A percentile compares a stretch with the other conserved stretches of the same genome.
phyloP scores from a whole-genome alignment of 2,797 vertebrate species.

The Centroberyx gerrardi region DNA sequence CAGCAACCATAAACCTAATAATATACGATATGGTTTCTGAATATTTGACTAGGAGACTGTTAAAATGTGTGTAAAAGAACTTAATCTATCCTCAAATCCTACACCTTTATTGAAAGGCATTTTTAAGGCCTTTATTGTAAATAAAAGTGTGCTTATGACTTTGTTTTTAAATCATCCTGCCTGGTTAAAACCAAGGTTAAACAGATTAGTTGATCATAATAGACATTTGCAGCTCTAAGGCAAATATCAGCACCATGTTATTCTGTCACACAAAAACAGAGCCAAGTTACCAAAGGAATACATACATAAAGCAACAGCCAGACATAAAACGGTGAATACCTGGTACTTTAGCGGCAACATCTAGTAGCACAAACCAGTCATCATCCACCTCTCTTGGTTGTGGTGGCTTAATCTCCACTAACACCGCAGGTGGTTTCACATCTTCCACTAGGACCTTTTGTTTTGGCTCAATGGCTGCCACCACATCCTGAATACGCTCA shows the following conservation, averaged over 20 bases:
- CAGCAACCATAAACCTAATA: constrained; percentile 2
- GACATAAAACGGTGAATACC: constrained; percentile 56
- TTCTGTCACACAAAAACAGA: background rate
- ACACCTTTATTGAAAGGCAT: too few species aligned
- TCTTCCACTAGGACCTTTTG: constrained; percentile 38
- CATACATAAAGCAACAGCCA: background rate
- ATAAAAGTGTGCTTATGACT: too few species aligned
- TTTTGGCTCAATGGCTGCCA: constrained; percentile 41
- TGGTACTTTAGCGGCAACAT: constrained; percentile 59
- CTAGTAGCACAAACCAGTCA: constrained; percentile 67
- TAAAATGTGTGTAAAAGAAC: too few species aligned
- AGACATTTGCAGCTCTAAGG: too few species aligned
- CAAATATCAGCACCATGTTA: background rate
- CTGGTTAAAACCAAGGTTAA: too few species aligned
- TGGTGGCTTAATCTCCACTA: constrained; percentile 33
- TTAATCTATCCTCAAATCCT: too few species aligned
- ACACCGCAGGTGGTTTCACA: constrained; percentile 25
- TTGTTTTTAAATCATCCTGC: too few species aligned
- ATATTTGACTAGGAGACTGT: too few species aligned
- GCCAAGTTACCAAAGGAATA: too few species aligned
- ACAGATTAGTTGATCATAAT: too few species aligned
- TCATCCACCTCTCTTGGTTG: constrained; percentile 55
- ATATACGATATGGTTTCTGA: too few species aligned
- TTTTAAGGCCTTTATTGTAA: too few species aligned
- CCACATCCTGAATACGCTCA: constrained; percentile 28